A percentile compares a stretch with the other conserved stretches of the same genome.
Conservation (phyloP, 2,888 invertebrate genomes). For the Zhengitettix transpicula region DNA sequence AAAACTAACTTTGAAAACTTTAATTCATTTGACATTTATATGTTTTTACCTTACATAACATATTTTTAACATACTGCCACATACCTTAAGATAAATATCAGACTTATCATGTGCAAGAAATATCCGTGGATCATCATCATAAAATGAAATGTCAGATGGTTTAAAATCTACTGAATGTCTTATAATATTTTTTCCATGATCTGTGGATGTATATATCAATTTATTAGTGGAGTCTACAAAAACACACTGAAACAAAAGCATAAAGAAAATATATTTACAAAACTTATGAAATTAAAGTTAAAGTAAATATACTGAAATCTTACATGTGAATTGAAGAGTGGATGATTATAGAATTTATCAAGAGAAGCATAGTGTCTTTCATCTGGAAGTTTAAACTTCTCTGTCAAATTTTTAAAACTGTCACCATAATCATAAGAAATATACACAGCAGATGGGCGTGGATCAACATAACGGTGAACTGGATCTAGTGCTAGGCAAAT, state of each 20-base stretch:
- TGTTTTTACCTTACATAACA: slow-evolving; percentile 20
- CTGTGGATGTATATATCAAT: slow-evolving; percentile 54
- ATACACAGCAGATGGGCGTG: slow-evolving; percentile 53
- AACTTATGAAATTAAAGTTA: not conserved
- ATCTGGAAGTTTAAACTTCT: slow-evolving; percentile 40
- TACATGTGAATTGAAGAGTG: slow-evolving; percentile 60
- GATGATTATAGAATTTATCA: slow-evolving; percentile 74
- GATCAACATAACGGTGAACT: slow-evolving; percentile 27
- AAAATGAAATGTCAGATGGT: slow-evolving; percentile 62
- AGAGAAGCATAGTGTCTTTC: slow-evolving; percentile 44
- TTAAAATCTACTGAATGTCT: slow-evolving; percentile 44
- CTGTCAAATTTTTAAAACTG: slow-evolving; percentile 57
- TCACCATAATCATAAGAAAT: slow-evolving; percentile 79
- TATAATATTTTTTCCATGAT: slow-evolving; percentile 51
- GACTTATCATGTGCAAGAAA: slow-evolving; percentile 63
- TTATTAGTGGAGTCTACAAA: slow-evolving; percentile 68
- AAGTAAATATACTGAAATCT: slow-evolving; percentile 25
- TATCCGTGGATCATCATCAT: slow-evolving; percentile 48
- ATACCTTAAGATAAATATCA: slow-evolving; percentile 23
- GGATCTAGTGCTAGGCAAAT: slow-evolving; percentile 71
- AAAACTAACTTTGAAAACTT: not conserved
- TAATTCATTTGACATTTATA: not conserved
- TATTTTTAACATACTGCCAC: not conserved
- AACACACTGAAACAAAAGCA: slow-evolving; percentile 49
- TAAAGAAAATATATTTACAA: slow-evolving; percentile 3